Evolutionary conservation across 2,888 invertebrate species (phyloP), one percentile per base, ranked within the genome.

Genomic region (Clostera curtula): DNA sequence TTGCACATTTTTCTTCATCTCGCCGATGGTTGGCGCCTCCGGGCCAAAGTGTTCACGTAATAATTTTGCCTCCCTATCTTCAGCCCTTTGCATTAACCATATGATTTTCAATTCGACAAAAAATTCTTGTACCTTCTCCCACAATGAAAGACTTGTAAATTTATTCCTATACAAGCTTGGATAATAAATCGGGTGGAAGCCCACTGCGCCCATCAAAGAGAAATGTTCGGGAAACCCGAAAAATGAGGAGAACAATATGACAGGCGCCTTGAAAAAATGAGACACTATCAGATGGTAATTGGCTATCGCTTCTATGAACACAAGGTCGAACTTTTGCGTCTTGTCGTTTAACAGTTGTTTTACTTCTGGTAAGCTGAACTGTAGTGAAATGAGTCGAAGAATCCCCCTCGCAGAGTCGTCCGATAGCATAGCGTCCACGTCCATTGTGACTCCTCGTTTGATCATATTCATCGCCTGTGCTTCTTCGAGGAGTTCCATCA

Each of bases 281-380:
- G 55, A 31, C 5, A 56, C 41, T 6, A 55, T 34, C 12, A 57
- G 32, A 5, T 43, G 31, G 6, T 41, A 30, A 15, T 45, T 42
- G 0, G 31, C 19, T 5, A 52, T 22, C 3, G 47, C 47, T 40
- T 64, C 59, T 2, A 36, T 30, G 5, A 62, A 31, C 3, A 62
- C 31, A 4, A 64, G 29, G 39, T 64, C 60, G 24, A 62, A 64
- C n/a, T 52, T 45, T 28, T 48, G 41, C 9, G 31, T 43, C 27
- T 50, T 54, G 14, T 56, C 43, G 10, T 41, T 24, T 2, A 58
- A 32, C 1, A 60, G 12, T 10, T 40, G 6, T 2, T 43, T 35
- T 0, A 52, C 47, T 36, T 45, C 33, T 4, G 29, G 28, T 4
- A 21, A 6, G 1, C 36, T 16, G 4, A 49, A 46, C 10, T 40